Base-by-base conservation (phyloP, 1,140 invertebrate species). In the Leptopilina clavipes region DNA sequence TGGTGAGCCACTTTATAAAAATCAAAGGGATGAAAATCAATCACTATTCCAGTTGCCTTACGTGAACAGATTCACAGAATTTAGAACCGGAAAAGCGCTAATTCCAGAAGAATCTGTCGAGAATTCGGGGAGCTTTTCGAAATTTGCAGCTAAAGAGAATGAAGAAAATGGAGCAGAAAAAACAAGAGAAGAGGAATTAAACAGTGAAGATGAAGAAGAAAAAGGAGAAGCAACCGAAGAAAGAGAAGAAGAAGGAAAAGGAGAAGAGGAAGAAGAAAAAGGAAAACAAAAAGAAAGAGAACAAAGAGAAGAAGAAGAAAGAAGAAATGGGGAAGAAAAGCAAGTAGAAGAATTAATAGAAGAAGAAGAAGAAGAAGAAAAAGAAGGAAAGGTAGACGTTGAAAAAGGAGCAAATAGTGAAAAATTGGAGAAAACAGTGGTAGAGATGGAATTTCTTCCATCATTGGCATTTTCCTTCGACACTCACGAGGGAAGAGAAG, bases 381-480 rank as follows among this genome's bases (percentile, higher is more conserved):
- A 52, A 75, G 71, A 79, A n/a, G 17, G 14, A 52, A 17, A 52
- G 14, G 17, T 9, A 65, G 18, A 44, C 12, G 31, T 56, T 19
- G 6, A 59, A 70, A 14, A 65, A 54, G 17, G 7, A 54, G 0
- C 19, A 2, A 10, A 12, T 59, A 31, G n/a, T 31, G 8, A 31
- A 73, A 18, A 48, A 11, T 31, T 45, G 0, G 72, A 70, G 1
- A 85, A 79, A 71, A 83, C 81, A 5, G 70, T 82, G 0, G 82
- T 89, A 1, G 84, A 89, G 74, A 89, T 88, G 0, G 88, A 89
- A 77, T 84, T 90, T 2, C 76, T 90, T 11, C 88, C 88, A 18
- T 87, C 89, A 11, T 44, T 90, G 0, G 85, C 87, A 70, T 90
- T 90, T 22, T 83, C 87, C 7, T 79, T 90, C 0, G 85, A 88